Evolutionary conservation across 2,113 vertebrate species (phyloP).

Genomic region (Paralichthys olivaceus): DNA sequence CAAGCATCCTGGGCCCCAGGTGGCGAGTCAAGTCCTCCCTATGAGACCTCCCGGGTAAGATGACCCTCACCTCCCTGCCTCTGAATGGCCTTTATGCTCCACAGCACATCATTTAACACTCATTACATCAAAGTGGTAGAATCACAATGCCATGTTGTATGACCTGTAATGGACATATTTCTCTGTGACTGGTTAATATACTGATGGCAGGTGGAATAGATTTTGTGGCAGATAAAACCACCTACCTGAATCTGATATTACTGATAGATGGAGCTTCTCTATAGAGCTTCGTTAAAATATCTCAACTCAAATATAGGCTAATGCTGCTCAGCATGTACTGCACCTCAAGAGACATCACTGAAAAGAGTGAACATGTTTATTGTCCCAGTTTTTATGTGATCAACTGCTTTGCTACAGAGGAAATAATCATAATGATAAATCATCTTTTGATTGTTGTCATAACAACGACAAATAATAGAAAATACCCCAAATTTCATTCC

Average conservation of each 20-base stretch:
- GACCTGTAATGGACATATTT: conserved; percentile 44
- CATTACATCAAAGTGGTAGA: conserved; percentile 56
- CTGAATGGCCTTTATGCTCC: conserved; percentile 69
- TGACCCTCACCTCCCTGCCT: conserved; percentile 51
- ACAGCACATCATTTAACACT: conserved; percentile 69
- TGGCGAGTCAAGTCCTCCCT: conserved; percentile 93
- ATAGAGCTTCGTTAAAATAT: not conserved
- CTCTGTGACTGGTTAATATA: conserved; percentile 26
- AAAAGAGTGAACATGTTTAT: not conserved
- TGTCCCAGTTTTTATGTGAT: not conserved
- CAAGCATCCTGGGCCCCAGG: conserved; percentile 92
- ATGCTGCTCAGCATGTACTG: not conserved
- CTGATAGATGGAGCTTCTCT: not conserved
- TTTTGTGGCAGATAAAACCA: conserved; percentile 5
- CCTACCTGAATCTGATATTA: conserved; percentile 6
- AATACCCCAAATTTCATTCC: not conserved
- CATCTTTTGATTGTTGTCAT: not conserved
- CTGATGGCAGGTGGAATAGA: not conserved
- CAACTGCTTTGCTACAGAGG: not conserved
- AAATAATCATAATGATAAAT: not conserved
- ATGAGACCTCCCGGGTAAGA: conserved; percentile 96
- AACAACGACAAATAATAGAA: not conserved
- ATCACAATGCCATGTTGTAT: conserved; percentile 46
- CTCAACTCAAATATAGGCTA: conserved; percentile 4
- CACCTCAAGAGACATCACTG: not conserved